Evolutionary conservation across 2,113 vertebrate species (phyloP).

Genomic region (Alligator sinensis): DNA sequence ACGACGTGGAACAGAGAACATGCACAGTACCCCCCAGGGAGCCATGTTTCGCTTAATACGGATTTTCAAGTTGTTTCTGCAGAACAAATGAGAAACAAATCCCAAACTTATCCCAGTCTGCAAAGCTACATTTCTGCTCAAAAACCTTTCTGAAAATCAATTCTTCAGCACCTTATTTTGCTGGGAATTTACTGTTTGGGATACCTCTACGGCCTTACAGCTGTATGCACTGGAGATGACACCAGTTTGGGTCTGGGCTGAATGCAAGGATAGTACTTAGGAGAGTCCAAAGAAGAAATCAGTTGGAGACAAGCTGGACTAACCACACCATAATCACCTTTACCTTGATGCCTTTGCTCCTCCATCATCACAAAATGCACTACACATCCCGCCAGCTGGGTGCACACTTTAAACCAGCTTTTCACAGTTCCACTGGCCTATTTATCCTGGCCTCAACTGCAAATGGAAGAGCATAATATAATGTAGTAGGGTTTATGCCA

Average conservation of each 20-base stretch:
- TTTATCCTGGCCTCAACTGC: neutral
- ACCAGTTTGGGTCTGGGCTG: neutral
- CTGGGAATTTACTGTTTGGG: neutral
- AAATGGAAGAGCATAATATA: too few species aligned
- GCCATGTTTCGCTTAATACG: neutral
- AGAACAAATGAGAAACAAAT: neutral
- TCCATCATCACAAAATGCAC: neutral
- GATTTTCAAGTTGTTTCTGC: neutral
- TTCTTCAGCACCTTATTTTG: neutral
- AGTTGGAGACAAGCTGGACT: neutral
- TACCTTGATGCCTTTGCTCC: neutral
- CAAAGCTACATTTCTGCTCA: accelerated
- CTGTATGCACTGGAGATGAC: accelerated
- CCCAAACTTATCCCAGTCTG: neutral
- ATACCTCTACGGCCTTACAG: neutral
- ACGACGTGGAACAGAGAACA: accelerated
- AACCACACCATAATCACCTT: neutral
- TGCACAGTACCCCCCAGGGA: neutral
- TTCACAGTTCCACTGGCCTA: neutral
- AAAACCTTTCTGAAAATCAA: neutral
- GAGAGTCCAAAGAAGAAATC: neutral
- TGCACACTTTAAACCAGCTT: neutral
- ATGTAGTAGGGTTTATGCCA: too few species aligned
- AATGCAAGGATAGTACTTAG: neutral
- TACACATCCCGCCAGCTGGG: neutral